Base-by-base conservation (phyloP, 2,113 vertebrate genomes). In the Nematolebias whitei region DNA sequence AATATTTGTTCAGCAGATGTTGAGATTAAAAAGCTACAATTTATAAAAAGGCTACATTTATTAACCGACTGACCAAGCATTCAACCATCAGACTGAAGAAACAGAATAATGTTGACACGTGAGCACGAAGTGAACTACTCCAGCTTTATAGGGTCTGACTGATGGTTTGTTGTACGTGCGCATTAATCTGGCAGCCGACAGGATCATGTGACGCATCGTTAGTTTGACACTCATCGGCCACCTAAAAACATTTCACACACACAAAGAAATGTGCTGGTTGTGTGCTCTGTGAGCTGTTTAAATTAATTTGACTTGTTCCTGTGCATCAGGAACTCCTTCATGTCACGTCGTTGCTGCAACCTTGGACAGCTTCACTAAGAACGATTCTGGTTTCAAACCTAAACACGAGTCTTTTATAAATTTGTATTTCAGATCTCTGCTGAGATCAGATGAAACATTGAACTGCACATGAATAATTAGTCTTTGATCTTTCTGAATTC, bases 401-500 rank as follows among this genome's bases (percentile, higher is more conserved):
- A 41, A 41, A 41, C 15, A 14, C 2, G 15, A 41, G 13, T 5
- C 2, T 41, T 41, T 5, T 41, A 55, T 14, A 63, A n/a, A 14
- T 58, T 2, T 50, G 63, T 67, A 13, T 4, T 5, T 4, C 23
- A 12, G 58, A 16, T 56, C 5, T 35, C 10, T 48, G 14, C 15
- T 52, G 20, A 53, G 45, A 60, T 19, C 19, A 45, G 53, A 51
- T 24, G 51, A 44, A 24, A 43, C 20, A 19, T 63, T 29, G 43
- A 51, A 38, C 39, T 51, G 24, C 5, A 56, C 52, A 50, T 12
- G 1, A 59, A 44, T 76, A 66, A 14, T 47, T 13, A 52, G 52
- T 41, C 19, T 22, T 72, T 55, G 51, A 14, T 20, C 58, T 73
- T 70, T 74, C 6, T 52, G 49, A 55, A 29, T 18, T n/a, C 49